Base-by-base conservation (phyloP, 1,140 invertebrate genomes). In the Heterodera schachtii region DNA sequence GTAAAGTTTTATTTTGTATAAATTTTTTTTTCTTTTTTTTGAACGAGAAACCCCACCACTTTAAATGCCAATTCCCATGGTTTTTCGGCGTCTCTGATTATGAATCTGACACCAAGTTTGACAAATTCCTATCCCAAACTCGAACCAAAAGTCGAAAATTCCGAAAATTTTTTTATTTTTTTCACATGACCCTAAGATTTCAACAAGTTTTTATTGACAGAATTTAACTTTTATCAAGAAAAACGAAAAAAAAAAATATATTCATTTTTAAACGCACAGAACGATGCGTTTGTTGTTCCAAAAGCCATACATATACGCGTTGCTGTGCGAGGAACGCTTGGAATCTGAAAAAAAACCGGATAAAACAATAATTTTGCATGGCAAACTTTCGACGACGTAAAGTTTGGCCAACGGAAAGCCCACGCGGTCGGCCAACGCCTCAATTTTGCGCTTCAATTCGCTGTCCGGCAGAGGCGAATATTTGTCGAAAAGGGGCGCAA, bases 401-500 rank as follows among this genome's bases (percentile, higher is more conserved):
- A 99, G 90, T 91, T 99, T 96, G 49, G 94, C 95, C 3, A 99
- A 91, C 3, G 98, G 97, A 91, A 98, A 99, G 66, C 94, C 92
- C 16, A 99, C 92, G 78, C 93, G 93, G 1, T 93, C 92, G 3
- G 98, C 96, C 80, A 99, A 91, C 84, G 93, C 92, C 91, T 99
- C 96, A 90, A 99, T 99, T 80, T 93, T 93, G 67, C 92, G 92
- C 79, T 94, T 93, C 0, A 99, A 91, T 69, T 94, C 93, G 73
- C 97, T 96, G 82, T 98, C 95, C 57, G 95, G 94, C 21, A 99
- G 90, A 41, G 96, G 95, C n/a, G 94, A 94, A 90, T 97, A 99
- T 90, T 97, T 98, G 90, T 99, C 98, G 92, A 99, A 99, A 6
- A 99, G 90, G 66, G 98, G 97, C 6, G 97, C 97, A 90, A 99